Conservation (phyloP, 2,888 invertebrate species). For the Cecidostiba fungosa region DNA sequence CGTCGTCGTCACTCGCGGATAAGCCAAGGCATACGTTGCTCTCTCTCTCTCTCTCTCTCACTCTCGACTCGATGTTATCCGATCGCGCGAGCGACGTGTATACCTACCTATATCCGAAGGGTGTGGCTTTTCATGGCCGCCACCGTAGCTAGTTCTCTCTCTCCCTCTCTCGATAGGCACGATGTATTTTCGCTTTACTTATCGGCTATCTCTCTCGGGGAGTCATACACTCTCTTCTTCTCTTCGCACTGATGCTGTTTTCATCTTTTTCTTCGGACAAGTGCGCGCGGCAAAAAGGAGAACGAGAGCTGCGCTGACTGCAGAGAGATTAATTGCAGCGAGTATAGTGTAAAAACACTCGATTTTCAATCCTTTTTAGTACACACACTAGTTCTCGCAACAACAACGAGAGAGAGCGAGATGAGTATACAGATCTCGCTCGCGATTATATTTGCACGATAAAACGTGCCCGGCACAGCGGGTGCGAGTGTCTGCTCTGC, state of each 20-base stretch:
- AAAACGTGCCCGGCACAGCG: neutral
- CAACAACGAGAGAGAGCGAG: neutral
- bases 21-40: conserved; percentile 64
- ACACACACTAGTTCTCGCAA: too few species aligned
- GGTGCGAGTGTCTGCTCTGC: too few species aligned
- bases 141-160: neutral
- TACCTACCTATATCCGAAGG: conserved; percentile 57
- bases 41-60: conserved; percentile 29
- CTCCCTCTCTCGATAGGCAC: neutral
- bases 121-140: conserved; percentile 66
- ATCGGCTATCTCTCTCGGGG: conserved; percentile 25
- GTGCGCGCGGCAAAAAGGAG: neutral
- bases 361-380: neutral
- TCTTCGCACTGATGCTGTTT: neutral
- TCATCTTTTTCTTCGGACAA: neutral
- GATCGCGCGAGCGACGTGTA: conserved; percentile 63
- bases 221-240: neutral
- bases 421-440: neutral
- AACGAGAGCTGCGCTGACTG: neutral
- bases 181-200: conserved; percentile 38
- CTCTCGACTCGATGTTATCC: conserved; percentile 64
- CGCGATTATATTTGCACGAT: neutral
- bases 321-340: neutral
- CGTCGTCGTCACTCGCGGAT: conserved; percentile 65
- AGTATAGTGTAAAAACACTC: neutral